Conservation (phyloP, 2,113 vertebrate genomes). For the Pseudolaguvia tuberculata region DNA sequence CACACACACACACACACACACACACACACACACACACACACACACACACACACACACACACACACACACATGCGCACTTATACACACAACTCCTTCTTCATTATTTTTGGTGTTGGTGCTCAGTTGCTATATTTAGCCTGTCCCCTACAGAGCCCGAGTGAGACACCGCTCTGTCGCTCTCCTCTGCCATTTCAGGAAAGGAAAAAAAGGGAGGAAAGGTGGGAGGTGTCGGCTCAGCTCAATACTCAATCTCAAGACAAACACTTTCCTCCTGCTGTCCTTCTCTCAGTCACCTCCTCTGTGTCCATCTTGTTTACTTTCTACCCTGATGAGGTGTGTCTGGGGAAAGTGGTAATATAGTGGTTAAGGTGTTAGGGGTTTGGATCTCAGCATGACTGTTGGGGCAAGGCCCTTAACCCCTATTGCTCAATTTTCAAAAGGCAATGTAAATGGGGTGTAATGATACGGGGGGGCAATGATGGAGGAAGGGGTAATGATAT, state of each 20-base stretch:
- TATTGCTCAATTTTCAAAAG: too few relatives aligned
- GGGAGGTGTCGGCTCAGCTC: neutral
- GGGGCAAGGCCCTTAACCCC: too few relatives aligned
- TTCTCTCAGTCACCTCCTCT: slow-evolving; percentile 23
- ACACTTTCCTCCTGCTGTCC: slow-evolving; percentile 17
- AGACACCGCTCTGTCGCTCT: slow-evolving; percentile 10
- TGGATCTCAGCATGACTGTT: too few relatives aligned
- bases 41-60: neutral
- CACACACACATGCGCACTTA: neutral
- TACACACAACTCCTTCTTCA: too few relatives aligned
- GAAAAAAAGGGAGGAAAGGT: neutral
- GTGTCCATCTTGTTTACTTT: neutral
- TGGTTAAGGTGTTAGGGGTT: too few relatives aligned
- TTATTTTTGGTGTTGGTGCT: slow-evolving; percentile 6
- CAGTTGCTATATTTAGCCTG: slow-evolving; percentile 35
- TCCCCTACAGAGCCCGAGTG: slow-evolving; percentile 12
- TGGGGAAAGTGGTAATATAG: too few relatives aligned
- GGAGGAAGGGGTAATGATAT: neutral
- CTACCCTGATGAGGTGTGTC: too few relatives aligned
- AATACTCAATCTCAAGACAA: slow-evolving; percentile 7
- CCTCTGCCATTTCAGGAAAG: slow-evolving; percentile 34
- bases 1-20: too few relatives aligned
- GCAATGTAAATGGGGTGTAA: too few relatives aligned
- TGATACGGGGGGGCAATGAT: too few relatives aligned
- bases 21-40: too few relatives aligned